A percentile compares a stretch with the other conserved stretches of the same genome.
Conservation (phyloP, 2,888 invertebrate genomes). For the Clivina fossor region DNA sequence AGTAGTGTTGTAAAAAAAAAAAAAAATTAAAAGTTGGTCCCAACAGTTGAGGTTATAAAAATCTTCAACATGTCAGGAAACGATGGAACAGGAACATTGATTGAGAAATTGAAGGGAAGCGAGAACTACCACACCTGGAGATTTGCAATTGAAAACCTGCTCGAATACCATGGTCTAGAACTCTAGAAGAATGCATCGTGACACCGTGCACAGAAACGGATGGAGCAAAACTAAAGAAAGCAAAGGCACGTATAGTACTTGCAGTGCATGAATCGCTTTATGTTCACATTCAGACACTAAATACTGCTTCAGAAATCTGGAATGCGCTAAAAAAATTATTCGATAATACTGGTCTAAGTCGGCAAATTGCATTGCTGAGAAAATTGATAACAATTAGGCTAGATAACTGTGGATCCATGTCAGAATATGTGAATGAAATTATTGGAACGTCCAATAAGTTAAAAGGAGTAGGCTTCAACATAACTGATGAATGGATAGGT, state of each 20-base stretch:
- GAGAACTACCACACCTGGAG: background rate
- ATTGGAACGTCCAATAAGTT: conserved; percentile 17
- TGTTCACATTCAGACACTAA: background rate
- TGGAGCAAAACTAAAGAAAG: conserved; percentile 3
- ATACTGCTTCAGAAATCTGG: conserved; percentile 21
- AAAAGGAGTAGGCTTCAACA: conserved; percentile 14
- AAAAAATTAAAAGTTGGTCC: background rate
- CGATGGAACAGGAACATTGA: background rate
- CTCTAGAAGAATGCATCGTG: background rate
- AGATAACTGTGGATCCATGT: conserved; percentile 12
- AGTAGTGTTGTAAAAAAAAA: background rate
- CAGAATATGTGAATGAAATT: conserved; percentile 13
- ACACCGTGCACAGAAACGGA: background rate
- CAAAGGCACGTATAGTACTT: conserved; percentile 2
- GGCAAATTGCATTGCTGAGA: conserved; percentile 11
- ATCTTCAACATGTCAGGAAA: background rate
- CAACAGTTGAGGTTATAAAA: background rate
- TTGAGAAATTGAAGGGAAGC: background rate
- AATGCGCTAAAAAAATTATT: conserved; percentile 13
- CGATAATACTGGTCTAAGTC: conserved; percentile 13
- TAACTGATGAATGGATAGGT: conserved; percentile 20
- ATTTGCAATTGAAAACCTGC: background rate
- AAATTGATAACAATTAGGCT: conserved; percentile 7
- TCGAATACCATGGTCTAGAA: conserved; percentile 1
- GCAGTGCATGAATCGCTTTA: background rate